phyloP scores from a whole-genome alignment of 2,888 invertebrate species.

The Zhuqinia jingwanae region DNA sequence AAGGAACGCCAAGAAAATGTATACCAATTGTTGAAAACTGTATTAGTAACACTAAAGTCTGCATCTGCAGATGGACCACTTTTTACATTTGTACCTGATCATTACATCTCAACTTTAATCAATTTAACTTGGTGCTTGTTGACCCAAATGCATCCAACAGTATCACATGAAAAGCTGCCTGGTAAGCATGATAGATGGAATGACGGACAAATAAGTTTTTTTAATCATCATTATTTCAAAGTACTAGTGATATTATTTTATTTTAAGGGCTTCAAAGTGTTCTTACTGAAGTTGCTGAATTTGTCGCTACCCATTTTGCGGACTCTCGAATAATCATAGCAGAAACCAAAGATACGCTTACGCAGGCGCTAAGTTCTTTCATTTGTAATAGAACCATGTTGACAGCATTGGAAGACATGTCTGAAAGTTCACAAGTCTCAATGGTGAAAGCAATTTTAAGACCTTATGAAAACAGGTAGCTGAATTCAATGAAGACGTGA shows the following conservation, averaged over 20 bases:
- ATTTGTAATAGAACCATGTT: constrained; percentile 88
- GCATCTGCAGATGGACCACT: constrained; percentile 83
- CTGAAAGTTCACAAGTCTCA: constrained; percentile 85
- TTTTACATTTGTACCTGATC: constrained; percentile 88
- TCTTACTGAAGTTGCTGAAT: constrained; percentile 84
- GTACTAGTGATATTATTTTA: too few species aligned
- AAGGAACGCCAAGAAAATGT: constrained; percentile 85
- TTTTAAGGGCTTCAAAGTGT: constrained; percentile 41
- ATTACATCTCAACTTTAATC: constrained; percentile 86
- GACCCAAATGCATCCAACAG: constrained; percentile 86
- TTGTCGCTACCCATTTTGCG: constrained; percentile 88
- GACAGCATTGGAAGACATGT: constrained; percentile 87
- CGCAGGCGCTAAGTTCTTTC: constrained; percentile 89
- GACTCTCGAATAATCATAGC: constrained; percentile 88
- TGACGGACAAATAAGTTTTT: too few species aligned
- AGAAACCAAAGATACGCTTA: constrained; percentile 88
- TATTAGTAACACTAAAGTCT: constrained; percentile 84
- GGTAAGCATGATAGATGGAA: too few species aligned
- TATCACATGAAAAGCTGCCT: constrained; percentile 83
- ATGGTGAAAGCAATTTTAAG: constrained; percentile 87
- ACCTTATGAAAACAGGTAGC: constrained; percentile 90
- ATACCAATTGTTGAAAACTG: constrained; percentile 84
- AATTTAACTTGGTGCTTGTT: constrained; percentile 85
- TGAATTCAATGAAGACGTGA: too few species aligned
- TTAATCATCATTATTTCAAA: too few species aligned